Conservation (phyloP, 2,888 invertebrate genomes). For the Drosophila anceps region DNA sequence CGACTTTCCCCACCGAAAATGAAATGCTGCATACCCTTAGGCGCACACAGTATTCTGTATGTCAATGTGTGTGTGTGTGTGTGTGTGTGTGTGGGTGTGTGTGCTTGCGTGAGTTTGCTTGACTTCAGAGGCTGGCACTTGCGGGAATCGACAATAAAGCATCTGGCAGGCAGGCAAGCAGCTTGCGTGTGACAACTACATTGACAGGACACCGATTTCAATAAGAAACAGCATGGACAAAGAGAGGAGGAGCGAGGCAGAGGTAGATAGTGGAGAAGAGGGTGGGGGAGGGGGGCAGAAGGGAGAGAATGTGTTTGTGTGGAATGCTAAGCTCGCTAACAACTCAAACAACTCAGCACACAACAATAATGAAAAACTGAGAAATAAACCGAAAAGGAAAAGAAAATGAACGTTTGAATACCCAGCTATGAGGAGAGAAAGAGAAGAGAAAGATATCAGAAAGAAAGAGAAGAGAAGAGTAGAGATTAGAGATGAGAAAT, state of each 20-base stretch:
- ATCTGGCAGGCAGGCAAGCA: constrained; percentile 10
- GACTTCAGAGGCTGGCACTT: constrained; percentile 23
- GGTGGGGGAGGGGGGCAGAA: too few relatives aligned
- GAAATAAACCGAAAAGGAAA: not conserved
- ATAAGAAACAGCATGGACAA: constrained; percentile 11
- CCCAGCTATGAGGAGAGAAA: not conserved
- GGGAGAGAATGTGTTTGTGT: too few relatives aligned
- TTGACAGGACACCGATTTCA: constrained; percentile 59
- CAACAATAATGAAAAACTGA: constrained; percentile 11
- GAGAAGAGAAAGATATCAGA: not conserved
- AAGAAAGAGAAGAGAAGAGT: not conserved
- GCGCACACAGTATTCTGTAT: constrained; percentile 10
- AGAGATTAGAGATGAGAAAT: not conserved
- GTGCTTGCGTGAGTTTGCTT: constrained; percentile 11
- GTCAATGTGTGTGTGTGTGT: not conserved
- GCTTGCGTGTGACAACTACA: constrained; percentile 51
- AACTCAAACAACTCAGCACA: constrained; percentile 8
- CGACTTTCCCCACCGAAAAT: constrained; percentile 6
- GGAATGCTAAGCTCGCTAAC: constrained; percentile 30
- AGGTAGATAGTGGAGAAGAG: not conserved
- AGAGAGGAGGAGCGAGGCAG: not conserved
- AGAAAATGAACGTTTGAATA: not conserved
- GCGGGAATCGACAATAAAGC: constrained; percentile 39
- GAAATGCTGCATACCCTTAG: constrained; percentile 37
- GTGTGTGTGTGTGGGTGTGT: constrained; percentile 11